Evolutionary conservation across 1,140 invertebrate genomes (phyloP).

Genomic region (Nymphalis io): DNA sequence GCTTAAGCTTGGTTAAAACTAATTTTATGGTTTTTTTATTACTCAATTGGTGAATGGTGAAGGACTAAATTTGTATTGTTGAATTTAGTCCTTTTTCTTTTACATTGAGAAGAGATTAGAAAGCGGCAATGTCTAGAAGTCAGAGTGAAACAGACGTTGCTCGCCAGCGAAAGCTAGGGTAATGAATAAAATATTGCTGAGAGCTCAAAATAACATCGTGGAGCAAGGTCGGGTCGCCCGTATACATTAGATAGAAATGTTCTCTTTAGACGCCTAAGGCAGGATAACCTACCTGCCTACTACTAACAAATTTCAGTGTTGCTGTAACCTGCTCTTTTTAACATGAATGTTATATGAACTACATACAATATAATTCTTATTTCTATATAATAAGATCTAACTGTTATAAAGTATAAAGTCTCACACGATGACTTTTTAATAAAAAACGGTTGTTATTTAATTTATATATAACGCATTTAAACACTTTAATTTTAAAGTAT

Average conservation of each 20-base stretch:
- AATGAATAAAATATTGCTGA: conserved; percentile 41
- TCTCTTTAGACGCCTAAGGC: conserved; percentile 17
- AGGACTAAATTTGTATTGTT: background rate
- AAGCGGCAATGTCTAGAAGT: conserved; percentile 9
- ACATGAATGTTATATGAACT: no score
- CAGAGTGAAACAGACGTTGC: conserved; percentile 4
- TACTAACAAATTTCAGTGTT: no score
- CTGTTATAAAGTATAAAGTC: no score
- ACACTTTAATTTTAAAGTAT: no score
- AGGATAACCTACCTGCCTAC: conserved; percentile 18
- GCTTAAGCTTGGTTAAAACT: no score
- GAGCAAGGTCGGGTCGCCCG: conserved; percentile 39
- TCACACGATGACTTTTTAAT: no score
- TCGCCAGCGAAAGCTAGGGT: conserved; percentile 20
- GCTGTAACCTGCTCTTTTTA: no score
- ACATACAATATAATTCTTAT: no score
- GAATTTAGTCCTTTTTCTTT: background rate
- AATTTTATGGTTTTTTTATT: no score
- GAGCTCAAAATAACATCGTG: conserved; percentile 40
- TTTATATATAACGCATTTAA: no score
- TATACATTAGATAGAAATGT: conserved; percentile 33
- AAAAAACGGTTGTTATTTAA: no score
- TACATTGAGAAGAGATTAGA: conserved; percentile 11
- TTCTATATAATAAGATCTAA: no score
- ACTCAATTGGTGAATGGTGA: background rate